These are phyloP conservation scores for Solenopsis fugax DNA, from an alignment of 1,140 invertebrate species.

Conservation along the genomic window DNA sequence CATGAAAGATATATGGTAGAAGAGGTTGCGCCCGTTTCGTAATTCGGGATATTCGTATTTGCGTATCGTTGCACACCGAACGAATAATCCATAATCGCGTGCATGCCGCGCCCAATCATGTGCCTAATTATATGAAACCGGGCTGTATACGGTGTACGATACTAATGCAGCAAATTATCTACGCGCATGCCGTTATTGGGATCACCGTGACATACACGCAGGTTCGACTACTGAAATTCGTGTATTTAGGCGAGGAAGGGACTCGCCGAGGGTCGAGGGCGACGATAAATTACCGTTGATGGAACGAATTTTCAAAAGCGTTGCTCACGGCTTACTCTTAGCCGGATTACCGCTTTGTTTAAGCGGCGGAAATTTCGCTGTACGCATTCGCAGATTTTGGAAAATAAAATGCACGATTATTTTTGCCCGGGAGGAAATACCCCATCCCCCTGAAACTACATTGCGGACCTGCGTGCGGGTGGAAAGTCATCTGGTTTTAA, in stretches of 20 bases:
- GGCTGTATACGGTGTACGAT: slow-evolving; percentile 33
- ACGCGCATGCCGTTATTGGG: slow-evolving; percentile 50
- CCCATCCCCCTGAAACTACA: too few relatives aligned
- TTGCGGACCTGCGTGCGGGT: not conserved
- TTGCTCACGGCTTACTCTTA: slow-evolving; percentile 18
- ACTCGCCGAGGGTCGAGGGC: not conserved
- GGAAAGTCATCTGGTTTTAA: not conserved
- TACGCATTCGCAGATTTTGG: not conserved
- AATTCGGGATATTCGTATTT: slow-evolving; percentile 24
- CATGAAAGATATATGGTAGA: not conserved
- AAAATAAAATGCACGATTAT: not conserved
- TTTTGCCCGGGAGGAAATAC: not conserved
- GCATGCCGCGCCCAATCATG: slow-evolving; percentile 38
- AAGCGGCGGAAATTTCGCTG: slow-evolving; percentile 5
- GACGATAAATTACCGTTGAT: slow-evolving; percentile 42
- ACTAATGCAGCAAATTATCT: slow-evolving; percentile 55
- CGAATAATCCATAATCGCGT: slow-evolving; percentile 53
- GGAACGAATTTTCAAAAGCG: slow-evolving; percentile 36
- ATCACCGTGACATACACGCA: slow-evolving; percentile 43
- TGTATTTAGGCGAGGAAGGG: slow-evolving; percentile 1
- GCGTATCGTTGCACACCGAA: slow-evolving; percentile 24
- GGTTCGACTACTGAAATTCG: slow-evolving; percentile 43
- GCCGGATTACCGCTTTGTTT: slow-evolving; percentile 19
- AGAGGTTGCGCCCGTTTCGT: not conserved
- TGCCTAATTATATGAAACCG: slow-evolving; percentile 58